Evolutionary conservation across 2,888 invertebrate genomes (phyloP), one percentile per base, ranked within the genome.

Genomic region (Mactromeris polynyma): DNA sequence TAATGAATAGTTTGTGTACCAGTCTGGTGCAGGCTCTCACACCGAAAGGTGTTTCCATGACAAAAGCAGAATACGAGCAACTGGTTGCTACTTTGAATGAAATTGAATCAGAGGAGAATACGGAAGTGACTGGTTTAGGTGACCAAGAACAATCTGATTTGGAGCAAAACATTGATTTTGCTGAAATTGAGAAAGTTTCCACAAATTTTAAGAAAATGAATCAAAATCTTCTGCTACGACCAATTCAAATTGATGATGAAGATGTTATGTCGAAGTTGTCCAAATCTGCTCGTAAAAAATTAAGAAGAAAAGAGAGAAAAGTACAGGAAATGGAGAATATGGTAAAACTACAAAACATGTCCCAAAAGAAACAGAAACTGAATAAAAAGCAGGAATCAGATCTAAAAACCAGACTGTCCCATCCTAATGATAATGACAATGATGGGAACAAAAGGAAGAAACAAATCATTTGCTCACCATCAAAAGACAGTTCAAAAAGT

Each of bases 21-120:
- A 90, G 89, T 73, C 81, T 92, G 38, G 85, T 90, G 21, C 90
- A 90, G 38, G 87, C 91, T 17, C 77, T 90, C 14, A 89, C 91
- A 79, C 91, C 91, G 7, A 89, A 88, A 79, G 89, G 89, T 21
- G 82, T 89, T 82, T 36, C 85, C 36, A 84, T 81, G 77, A 73
- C 81, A 46, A 81, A 80, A 58, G 88, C 86, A 26, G 88, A 88
- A 58, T 90, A 87, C 73, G 87, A 88, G 21, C 88, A 81, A 42
- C 81, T 91, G 26, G 46, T 86, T 69, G 73, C 81, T 9, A 89
- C 84, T 9, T 33, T 91, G 46, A 83, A 89, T 38, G 86, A 85
- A 46, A 42, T 91, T n/a, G 83, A 91, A 17, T 77, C 78, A 79
- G 83, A 83, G 17, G 81, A 81, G 7, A 83, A 81, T 40, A 36